Percentiles rank a stretch among this genome's conserved stretches.
These are phyloP conservation scores for Lampris megalopsis DNA, from an alignment of 2,113 vertebrate species.

Conservation along the genomic window DNA sequence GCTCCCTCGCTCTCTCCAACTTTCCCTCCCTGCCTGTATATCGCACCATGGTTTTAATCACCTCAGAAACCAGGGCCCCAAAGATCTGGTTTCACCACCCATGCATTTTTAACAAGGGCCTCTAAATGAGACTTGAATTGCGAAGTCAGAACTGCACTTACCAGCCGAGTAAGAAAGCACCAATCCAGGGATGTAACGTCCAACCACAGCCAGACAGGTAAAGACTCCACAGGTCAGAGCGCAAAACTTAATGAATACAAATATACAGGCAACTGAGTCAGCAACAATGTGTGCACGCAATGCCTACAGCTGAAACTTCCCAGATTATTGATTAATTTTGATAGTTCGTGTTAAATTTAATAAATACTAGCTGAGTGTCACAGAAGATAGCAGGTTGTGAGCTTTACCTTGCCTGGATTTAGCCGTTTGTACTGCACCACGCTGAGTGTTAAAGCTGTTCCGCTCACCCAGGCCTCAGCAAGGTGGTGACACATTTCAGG, in stretches of 20 bases:
- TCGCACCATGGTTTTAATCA: conserved; percentile 63
- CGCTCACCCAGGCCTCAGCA: conserved; percentile 91
- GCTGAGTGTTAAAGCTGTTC: conserved; percentile 80
- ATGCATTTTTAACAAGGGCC: conserved; percentile 66
- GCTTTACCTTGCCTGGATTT: conserved; percentile 92
- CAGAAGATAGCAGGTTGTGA: neutral
- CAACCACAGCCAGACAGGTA: conserved; percentile 88
- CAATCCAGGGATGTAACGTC: conserved; percentile 90
- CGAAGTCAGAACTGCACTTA: conserved; percentile 81
- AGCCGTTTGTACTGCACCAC: conserved; percentile 88
- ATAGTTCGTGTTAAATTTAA: neutral
- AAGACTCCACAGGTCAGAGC: conserved; percentile 89
- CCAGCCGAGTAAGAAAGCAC: conserved; percentile 91
- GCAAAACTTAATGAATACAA: conserved; percentile 87
- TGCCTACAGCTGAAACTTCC: neutral
- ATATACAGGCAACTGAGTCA: conserved; percentile 19
- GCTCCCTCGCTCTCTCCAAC: conserved; percentile 32
- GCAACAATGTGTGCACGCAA: neutral
- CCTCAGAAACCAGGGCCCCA: conserved; percentile 43
- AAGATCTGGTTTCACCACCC: conserved; percentile 66
- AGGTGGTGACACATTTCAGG: conserved; percentile 93
- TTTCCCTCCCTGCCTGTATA: conserved; percentile 31
- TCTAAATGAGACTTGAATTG: conserved; percentile 20
- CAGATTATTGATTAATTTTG: neutral
- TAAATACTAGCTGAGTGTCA: neutral